These are phyloP conservation scores for Anthopleura xanthogrammica DNA, from an alignment of 92 coral and sea anemone species.

Conservation along the genomic window DNA sequence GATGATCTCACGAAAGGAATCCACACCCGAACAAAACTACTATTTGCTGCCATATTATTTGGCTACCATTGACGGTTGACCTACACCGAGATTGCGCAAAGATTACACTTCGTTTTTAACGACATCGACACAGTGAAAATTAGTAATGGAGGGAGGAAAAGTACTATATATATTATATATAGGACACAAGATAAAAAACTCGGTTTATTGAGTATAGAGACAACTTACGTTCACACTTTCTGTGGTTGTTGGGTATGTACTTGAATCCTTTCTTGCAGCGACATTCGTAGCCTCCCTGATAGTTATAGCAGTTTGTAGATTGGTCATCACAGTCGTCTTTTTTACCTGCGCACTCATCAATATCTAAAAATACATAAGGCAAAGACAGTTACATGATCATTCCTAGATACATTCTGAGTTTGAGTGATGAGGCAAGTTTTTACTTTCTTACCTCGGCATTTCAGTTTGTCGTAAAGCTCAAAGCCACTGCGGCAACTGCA, in stretches of 20 bases:
- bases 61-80: too few species aligned
- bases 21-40: too few species aligned
- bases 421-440: background rate
- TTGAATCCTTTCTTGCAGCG: conserved; percentile 71
- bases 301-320: conserved; percentile 72
- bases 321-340: conserved; percentile 46
- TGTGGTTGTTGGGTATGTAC: conserved; percentile 41
- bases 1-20: too few species aligned
- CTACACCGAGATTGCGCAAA: too few species aligned
- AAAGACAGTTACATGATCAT: background rate
- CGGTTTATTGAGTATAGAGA: too few species aligned
- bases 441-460: conserved; percentile 54
- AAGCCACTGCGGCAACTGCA: conserved; percentile 71
- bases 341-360: conserved; percentile 70
- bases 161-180: too few species aligned
- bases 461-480: conserved; percentile 43
- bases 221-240: conserved; percentile 73
- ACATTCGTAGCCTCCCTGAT: conserved; percentile 68
- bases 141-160: too few species aligned
- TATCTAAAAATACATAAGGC: conserved; percentile 40
- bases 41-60: too few species aligned
- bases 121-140: too few species aligned
- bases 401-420: background rate
- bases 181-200: too few species aligned
- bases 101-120: too few species aligned